Evolutionary conservation across 2,888 invertebrate genomes (phyloP), one percentile per base, ranked within the genome.

Genomic region (Phaedon cochleariae): DNA sequence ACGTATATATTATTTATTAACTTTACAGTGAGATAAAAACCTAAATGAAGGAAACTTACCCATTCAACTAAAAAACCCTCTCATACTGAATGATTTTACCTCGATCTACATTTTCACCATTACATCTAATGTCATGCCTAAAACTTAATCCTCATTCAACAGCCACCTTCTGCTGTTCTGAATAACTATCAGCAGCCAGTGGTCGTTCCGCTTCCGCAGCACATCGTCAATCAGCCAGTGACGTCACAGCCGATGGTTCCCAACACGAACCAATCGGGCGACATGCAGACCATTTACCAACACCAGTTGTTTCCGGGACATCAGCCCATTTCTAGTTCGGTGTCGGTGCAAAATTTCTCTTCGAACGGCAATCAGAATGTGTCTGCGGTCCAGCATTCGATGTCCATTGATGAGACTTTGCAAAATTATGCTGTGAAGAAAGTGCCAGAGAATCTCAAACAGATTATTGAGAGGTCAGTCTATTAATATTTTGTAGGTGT

Each of bases 371-470:
- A 63, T 21, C 73, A 69, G 52, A 53, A 64, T 20, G 37, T 65
- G 29, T 20, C 67, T 20, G 71, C 69, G 17, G 75, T 74, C 45
- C 77, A 78, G 53, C 75, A 75, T 53, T 72, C 76, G 4, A 66
- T 77, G 68, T 74, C 79, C 0, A 64, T 76, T 5, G 78, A 79
- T 49, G 79, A 79, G 17, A 72, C 71, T 22, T 48, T 77, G 64
- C 76, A 76, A 57, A 73, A 71, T 41, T 72, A 76, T 52, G 72
- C 69, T 31, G 68, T 71, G 31, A 74, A 75, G 60, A 74, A 77
- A 80, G 78, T 78, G 26, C 77, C 80, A 7, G 80, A 81, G 54
- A 78, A 77, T 72, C 73, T 80, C n/a, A 86, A 86, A 68, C 85
- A 86, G 54, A 84, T 85, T 59, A 34, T 76, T 20, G 80, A 80